Evolutionary conservation across 2,113 vertebrate species (phyloP), one percentile per base, ranked within the genome.

Genomic region (Ochotona princeps): DNA sequence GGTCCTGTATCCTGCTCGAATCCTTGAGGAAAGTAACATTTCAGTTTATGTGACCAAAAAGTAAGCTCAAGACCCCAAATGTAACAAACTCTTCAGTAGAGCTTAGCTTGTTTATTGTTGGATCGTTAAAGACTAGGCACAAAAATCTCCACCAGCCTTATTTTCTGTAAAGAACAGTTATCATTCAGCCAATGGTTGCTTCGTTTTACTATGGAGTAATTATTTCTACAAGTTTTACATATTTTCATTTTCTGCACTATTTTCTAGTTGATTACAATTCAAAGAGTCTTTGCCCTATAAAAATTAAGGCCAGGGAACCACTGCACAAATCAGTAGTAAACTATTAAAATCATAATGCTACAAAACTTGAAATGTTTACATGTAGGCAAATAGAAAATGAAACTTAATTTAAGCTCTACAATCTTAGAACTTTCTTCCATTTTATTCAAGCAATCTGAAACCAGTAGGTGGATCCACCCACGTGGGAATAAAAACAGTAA

Each of bases 241-340:
- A 25, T 28, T 57, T 93, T 89, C 7, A 60, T 30, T 60, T 89
- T 35, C 28, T 51, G 20, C 2, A 54, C 79, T 54, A 1, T 20
- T 79, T 92, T 83, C 80, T 30, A 90, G 17, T 75, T 84, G 61
- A 4, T 83, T 35, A 65, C 32, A 78, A 18, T 44, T 83, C 76
- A 73, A 18, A 65, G 61, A 72, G 5, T 76, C 8, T 87, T 81
- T 86, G n/a, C 26, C n/a, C 32, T 32, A 17, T 75, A 65, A 67
- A 67, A 78, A 28, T 66, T 38, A 47, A 47, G 4, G 44, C 32
- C 38, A 28, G 10, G 54, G 30, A 67, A 65, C 28, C 2, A 20
- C 14, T n/a, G 11, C 73, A 26, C 81, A 26, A 67, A 57, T 38
- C n/a, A 78, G 79, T 5, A 67, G 28, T 18, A n/a, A 3, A 70